phyloP scores from a whole-genome alignment of 2,113 vertebrate genomes.

The Zapus hudsonius region DNA sequence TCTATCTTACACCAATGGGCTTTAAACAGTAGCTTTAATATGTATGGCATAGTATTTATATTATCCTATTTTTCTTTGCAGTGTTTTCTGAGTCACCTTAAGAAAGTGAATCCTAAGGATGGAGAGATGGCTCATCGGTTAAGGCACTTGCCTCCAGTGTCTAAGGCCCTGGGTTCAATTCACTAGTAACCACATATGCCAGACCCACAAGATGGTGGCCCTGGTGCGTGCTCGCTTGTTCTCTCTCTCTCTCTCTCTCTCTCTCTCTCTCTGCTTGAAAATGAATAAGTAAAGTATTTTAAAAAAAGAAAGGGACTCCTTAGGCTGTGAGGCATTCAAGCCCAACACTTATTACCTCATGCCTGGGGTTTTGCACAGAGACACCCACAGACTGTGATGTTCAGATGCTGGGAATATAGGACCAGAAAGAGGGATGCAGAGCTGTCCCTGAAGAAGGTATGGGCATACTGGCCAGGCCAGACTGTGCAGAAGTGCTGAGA shows the following conservation, averaged over 20 bases:
- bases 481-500: not conserved
- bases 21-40: slow-evolving; percentile 31
- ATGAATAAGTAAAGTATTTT: too few species aligned
- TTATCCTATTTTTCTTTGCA: not conserved
- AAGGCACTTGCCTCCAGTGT: too few species aligned
- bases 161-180: too few species aligned
- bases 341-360: not conserved
- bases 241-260: too few species aligned
- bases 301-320: too few species aligned
- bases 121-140: too few species aligned
- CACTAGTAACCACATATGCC: too few species aligned
- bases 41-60: not conserved
- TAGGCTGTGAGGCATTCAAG: not conserved
- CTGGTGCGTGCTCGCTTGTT: too few species aligned
- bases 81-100: slow-evolving; percentile 39
- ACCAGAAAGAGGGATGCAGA: not conserved
- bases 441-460: not conserved
- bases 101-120: not conserved
- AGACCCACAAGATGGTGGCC: too few species aligned
- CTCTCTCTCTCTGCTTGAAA: too few species aligned
- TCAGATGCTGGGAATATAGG: not conserved
- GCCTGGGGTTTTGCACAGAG: not conserved
- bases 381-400: not conserved
- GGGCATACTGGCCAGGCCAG: not conserved
- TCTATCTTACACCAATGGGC: not conserved